Percentiles rank a stretch among this genome's conserved stretches.
Conservation (phyloP, 2,888 invertebrate genomes). For the Microplitis manilae region DNA sequence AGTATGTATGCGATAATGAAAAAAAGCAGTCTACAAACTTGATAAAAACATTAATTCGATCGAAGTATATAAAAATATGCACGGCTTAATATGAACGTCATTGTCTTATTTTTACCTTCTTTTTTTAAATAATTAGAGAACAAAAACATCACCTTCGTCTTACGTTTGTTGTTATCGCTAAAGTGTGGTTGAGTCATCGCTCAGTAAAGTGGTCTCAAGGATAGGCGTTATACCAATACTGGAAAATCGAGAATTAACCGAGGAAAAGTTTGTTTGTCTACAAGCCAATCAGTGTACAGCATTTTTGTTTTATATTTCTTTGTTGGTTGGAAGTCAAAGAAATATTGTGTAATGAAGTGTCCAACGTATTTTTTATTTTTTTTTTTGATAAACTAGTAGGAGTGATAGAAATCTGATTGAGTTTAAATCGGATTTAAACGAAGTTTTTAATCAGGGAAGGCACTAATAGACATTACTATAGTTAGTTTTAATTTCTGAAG, state of each 20-base stretch:
- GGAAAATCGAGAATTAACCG: background rate
- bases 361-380: background rate
- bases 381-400: no score
- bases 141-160: background rate
- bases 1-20: no score
- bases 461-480: no score
- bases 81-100: background rate
- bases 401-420: no score
- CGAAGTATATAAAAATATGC: no score
- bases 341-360: background rate
- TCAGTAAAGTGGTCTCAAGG: background rate
- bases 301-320: background rate
- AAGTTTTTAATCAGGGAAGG: no score
- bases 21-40: no score
- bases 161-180: background rate
- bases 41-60: no score
- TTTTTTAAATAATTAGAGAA: background rate
- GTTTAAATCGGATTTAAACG: no score
- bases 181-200: background rate
- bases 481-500: no score
- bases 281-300: background rate
- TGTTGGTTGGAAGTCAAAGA: background rate
- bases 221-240: background rate
- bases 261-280: background rate
- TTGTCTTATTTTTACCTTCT: background rate